phyloP scores from a whole-genome alignment of 2,113 vertebrate genomes.

The Syngnathus typhle region DNA sequence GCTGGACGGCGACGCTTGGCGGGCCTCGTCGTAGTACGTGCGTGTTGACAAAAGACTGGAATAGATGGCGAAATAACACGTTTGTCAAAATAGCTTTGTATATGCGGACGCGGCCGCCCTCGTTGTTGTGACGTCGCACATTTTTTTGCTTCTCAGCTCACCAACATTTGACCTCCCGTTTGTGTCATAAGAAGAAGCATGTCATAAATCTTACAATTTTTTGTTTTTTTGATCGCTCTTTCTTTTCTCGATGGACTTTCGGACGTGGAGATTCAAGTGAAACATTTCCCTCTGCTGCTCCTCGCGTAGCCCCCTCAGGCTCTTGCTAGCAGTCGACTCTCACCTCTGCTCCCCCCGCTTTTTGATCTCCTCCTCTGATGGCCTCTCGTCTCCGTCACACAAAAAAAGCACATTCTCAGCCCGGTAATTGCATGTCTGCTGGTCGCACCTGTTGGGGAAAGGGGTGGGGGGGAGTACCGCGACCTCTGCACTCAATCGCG shows the following conservation, averaged over 20 bases:
- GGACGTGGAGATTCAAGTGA: background rate
- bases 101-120: background rate
- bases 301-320: background rate
- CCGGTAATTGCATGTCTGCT: conserved; percentile 58
- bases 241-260: conserved; percentile 20
- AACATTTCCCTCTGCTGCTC: background rate
- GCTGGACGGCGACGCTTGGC: background rate
- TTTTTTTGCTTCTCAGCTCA: conserved; percentile 27
- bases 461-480: background rate
- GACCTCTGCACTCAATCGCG: conserved; percentile 40
- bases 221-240: conserved; percentile 35
- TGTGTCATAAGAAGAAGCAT: conserved; percentile 32
- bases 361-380: conserved; percentile 45
- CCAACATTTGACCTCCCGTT: conserved; percentile 22
- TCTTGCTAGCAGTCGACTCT: conserved; percentile 25
- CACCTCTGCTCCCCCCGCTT: conserved; percentile 33
- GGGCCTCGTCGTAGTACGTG: background rate
- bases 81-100: background rate
- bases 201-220: conserved; percentile 12
- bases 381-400: conserved; percentile 45
- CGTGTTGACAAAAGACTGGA: background rate
- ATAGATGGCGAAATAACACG: background rate
- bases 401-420: conserved; percentile 43
- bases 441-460: conserved; percentile 56
- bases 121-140: background rate